Conservation (phyloP, 1,140 invertebrate genomes). For the Caenorhabditis remanei region DNA sequence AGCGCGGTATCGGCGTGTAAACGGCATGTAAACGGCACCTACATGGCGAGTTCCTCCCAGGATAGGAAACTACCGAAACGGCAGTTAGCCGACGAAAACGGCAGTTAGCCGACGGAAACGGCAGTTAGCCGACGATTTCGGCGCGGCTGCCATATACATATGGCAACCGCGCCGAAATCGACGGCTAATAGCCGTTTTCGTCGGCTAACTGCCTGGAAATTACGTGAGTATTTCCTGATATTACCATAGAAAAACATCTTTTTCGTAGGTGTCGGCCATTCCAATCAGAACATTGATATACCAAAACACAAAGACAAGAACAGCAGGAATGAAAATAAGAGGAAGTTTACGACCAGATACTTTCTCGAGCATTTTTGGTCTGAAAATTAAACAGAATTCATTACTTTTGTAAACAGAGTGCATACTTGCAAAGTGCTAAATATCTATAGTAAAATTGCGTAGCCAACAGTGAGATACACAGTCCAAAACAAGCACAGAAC, state of each 20-base stretch:
- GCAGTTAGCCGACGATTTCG: too few species aligned
- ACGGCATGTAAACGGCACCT: too few species aligned
- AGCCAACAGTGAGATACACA: neutral
- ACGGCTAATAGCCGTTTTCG: too few species aligned
- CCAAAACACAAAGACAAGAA: neutral
- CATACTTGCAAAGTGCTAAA: neutral
- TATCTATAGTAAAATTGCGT: neutral
- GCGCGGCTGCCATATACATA: too few species aligned
- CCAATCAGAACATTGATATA: neutral
- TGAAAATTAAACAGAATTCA: neutral
- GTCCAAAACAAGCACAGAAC: slow-evolving; percentile 9
- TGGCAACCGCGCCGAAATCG: too few species aligned
- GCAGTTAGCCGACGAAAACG: too few species aligned
- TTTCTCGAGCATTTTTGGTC: neutral
- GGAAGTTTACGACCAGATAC: neutral
- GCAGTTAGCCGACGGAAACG: too few species aligned
- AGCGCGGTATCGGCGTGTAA: too few species aligned
- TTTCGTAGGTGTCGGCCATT: neutral
- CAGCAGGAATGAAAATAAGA: neutral
- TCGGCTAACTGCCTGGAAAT: too few species aligned
- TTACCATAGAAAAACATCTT: neutral
- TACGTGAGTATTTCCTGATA: too few species aligned
- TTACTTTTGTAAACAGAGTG: neutral
- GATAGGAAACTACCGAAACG: too few species aligned
- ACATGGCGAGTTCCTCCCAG: too few species aligned